A percentile compares a stretch with the other conserved stretches of the same genome.
Evolutionary conservation across 2,888 invertebrate species (phyloP).

Genomic region (Melieria omissa): DNA sequence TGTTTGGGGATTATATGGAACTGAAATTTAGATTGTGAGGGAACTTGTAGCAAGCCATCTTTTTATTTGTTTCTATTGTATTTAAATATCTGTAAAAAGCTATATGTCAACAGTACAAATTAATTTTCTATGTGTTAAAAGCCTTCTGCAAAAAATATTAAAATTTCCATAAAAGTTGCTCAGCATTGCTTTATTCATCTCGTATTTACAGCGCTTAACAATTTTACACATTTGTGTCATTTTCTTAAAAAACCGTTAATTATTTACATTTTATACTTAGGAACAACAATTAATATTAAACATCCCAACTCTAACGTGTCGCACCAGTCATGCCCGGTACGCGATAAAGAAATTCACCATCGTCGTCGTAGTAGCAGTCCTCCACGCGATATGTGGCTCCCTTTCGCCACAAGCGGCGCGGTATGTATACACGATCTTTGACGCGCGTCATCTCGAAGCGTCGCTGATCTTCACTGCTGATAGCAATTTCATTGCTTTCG

Average conservation of each 20-base stretch:
- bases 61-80: too few relatives aligned
- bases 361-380: constrained; percentile 84
- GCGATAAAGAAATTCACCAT: constrained; percentile 83
- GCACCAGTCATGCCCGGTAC: constrained; percentile 74
- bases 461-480: constrained; percentile 55
- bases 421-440: constrained; percentile 75
- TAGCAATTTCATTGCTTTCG: constrained; percentile 59
- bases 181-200: too few relatives aligned
- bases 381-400: constrained; percentile 79
- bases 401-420: constrained; percentile 72
- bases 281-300: background rate
- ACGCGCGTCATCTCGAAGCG: constrained; percentile 57
- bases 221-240: background rate
- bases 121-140: too few relatives aligned
- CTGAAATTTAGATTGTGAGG: background rate
- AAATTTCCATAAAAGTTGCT: too few relatives aligned
- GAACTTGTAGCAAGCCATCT: background rate
- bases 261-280: too few relatives aligned
- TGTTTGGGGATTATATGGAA: background rate
- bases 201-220: too few relatives aligned
- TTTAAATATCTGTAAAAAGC: too few relatives aligned
- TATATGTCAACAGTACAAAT: too few relatives aligned
- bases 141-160: too few relatives aligned
- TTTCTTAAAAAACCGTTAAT: background rate
- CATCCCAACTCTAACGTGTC: background rate